Evolutionary conservation across 1,140 invertebrate species (phyloP).

Genomic region (Glossosoma conforme): DNA sequence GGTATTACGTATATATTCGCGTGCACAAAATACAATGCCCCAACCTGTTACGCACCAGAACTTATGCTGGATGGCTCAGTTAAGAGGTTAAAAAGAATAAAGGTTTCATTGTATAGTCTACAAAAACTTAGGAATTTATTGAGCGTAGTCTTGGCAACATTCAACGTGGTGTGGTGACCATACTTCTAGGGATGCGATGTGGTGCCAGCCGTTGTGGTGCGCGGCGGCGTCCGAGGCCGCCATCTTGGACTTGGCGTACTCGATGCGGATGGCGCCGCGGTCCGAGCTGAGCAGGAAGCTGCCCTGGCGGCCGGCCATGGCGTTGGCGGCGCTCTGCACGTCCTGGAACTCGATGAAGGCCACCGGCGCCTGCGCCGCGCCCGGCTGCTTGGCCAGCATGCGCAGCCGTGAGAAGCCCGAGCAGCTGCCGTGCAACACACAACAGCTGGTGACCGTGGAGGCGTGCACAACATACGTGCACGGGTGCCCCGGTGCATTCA

Average conservation of each 20-base stretch:
- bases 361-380: slow-evolving; percentile 54
- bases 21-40: no score
- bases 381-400: slow-evolving; percentile 78
- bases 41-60: no score
- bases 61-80: no score
- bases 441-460: slow-evolving; percentile 31
- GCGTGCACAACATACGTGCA: slow-evolving; percentile 11
- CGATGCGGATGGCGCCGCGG: slow-evolving; percentile 92
- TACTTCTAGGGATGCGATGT: slow-evolving; percentile 34
- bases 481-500: slow-evolving; percentile 5
- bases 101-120: no score
- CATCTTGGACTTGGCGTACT: slow-evolving; percentile 98
- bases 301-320: slow-evolving; percentile 88
- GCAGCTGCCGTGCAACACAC: slow-evolving; percentile 70
- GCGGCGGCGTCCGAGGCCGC: slow-evolving; percentile 62
- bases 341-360: slow-evolving; percentile 97
- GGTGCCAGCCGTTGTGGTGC: slow-evolving; percentile 51
- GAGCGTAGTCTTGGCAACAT: no score
- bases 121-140: no score
- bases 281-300: slow-evolving; percentile 92
- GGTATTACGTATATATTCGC: no score
- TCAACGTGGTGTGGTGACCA: no score
- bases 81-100: no score
- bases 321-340: slow-evolving; percentile 81
- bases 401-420: slow-evolving; percentile 94